These are phyloP conservation scores for Aleadryas rufinucha DNA, from an alignment of 2,113 vertebrate genomes.

Conservation along the genomic window DNA sequence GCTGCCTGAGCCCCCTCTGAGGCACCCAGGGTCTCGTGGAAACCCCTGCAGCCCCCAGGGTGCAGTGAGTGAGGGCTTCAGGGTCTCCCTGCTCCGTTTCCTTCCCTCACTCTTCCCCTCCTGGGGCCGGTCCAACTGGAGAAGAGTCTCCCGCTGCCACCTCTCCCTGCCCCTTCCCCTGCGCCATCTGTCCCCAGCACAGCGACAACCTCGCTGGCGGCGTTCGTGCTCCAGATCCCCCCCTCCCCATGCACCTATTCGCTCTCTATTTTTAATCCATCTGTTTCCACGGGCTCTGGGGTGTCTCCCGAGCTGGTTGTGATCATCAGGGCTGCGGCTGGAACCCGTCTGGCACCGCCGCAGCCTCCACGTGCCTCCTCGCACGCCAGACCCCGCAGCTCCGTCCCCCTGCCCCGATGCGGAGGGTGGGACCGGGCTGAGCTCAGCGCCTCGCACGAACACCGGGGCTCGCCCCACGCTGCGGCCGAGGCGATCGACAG, in stretches of 20 bases:
- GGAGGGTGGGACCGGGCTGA: not conserved
- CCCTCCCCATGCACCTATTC: not conserved
- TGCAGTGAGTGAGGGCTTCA: not conserved
- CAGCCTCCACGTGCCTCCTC: not conserved
- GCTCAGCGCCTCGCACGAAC: not conserved
- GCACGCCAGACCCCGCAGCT: not conserved
- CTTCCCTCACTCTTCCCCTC: not conserved
- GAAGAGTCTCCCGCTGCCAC: not conserved
- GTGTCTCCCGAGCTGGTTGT: not conserved
- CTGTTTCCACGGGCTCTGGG: not conserved
- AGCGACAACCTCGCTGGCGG: not conserved
- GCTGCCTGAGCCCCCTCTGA: accelerated
- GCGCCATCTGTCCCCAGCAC: not conserved
- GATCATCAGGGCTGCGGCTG: not conserved
- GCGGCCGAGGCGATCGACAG: not conserved
- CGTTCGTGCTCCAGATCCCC: not conserved
- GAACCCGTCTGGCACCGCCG: not conserved
- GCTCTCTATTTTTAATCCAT: not conserved
- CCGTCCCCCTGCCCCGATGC: accelerated
- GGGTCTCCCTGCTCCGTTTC: not conserved
- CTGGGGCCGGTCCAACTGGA: not conserved
- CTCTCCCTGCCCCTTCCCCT: not conserved
- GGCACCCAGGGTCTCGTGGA: not conserved
- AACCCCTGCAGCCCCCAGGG: not conserved
- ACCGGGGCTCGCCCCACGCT: accelerated